Base-by-base conservation (phyloP, 1,140 invertebrate genomes). In the Papilio aristodemus region DNA sequence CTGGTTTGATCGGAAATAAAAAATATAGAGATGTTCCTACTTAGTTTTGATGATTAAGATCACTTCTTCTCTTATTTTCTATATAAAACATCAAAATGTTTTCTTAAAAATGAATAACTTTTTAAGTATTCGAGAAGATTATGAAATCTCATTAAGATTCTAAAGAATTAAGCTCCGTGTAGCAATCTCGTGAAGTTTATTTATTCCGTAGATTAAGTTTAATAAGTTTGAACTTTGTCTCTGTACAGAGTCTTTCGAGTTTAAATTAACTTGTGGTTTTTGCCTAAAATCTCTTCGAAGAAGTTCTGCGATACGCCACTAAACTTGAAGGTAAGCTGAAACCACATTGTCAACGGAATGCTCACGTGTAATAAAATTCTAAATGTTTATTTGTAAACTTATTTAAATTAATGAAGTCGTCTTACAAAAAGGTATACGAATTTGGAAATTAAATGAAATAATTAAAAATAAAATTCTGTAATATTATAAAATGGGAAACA, bases 221-320 rank as follows among this genome's bases (percentile, higher is more conserved):
- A 19, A 36, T 38, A 62, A 36, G 59, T 62, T 37, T 38, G 10
- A 36, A 62, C 59, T 62, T 62, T 62, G 59, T 62, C 59, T 32
- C 59, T 13, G 32, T 38, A 62, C 32, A 13, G 8, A 62, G 59
- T 39, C 59, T 62, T 62, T 62, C 59, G 13, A 62, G 59, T 62
- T 62, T 62, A 38, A 62, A 62, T 62, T 62, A 62, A 32, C 59
- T 38, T 62, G 59, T 19, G 59, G 59, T 62, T 62, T 62, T 62
- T 62, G 14, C 59, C 59, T 38, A 62, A 22, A 62, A 38, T 54
- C 46, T 54, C 19, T 54, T n/a, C n/a, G n/a, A 22, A 17, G 9
- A 54, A 54, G 10, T 54, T 54, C 10, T 11, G 1, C 46, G 10
- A 22, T 54, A 54, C 46, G 43, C 19, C 19, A 46, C 14, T 9